A percentile compares a stretch with the other conserved stretches of the same genome.
These are phyloP conservation scores for Ornithoptera alexandrae DNA, from an alignment of 2,888 invertebrate genomes.

Conservation along the genomic window DNA sequence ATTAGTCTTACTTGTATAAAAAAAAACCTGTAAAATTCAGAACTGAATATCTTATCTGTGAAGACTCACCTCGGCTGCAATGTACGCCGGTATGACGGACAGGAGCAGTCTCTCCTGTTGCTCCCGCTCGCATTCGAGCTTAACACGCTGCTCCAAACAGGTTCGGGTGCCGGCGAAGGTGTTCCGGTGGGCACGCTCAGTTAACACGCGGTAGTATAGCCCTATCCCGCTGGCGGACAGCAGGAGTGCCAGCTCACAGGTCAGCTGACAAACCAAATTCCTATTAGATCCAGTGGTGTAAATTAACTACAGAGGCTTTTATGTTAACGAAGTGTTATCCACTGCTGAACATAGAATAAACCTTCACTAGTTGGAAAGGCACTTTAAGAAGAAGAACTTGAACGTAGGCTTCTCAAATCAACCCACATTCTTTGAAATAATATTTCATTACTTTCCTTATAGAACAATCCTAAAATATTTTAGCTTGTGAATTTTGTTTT, in stretches of 20 bases:
- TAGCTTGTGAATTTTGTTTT: too few relatives aligned
- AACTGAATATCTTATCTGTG: not conserved
- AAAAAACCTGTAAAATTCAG: not conserved
- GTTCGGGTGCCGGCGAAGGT: slow-evolving; percentile 94
- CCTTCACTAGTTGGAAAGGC: too few relatives aligned
- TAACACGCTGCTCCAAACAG: slow-evolving; percentile 94
- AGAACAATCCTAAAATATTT: too few relatives aligned
- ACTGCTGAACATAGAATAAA: not conserved
- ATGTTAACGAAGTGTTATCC: not conserved
- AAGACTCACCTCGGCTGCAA: slow-evolving; percentile 90
- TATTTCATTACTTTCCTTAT: too few relatives aligned
- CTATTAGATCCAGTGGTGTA: not conserved
- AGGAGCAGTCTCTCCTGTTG: slow-evolving; percentile 95
- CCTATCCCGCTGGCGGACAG: slow-evolving; percentile 90
- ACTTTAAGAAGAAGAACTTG: too few relatives aligned
- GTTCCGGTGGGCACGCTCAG: slow-evolving; percentile 90
- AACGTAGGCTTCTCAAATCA: not conserved
- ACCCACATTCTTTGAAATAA: too few relatives aligned
- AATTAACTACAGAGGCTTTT: not conserved
- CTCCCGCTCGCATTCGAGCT: slow-evolving; percentile 94
- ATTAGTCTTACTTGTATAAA: not conserved
- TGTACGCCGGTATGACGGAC: slow-evolving; percentile 96
- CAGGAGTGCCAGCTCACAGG: slow-evolving; percentile 88
- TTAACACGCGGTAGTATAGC: slow-evolving; percentile 92
- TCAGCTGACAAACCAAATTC: slow-evolving; percentile 75